These are phyloP conservation scores for Phaonia tiefii DNA, from an alignment of 2,888 invertebrate species.

Conservation along the genomic window DNA sequence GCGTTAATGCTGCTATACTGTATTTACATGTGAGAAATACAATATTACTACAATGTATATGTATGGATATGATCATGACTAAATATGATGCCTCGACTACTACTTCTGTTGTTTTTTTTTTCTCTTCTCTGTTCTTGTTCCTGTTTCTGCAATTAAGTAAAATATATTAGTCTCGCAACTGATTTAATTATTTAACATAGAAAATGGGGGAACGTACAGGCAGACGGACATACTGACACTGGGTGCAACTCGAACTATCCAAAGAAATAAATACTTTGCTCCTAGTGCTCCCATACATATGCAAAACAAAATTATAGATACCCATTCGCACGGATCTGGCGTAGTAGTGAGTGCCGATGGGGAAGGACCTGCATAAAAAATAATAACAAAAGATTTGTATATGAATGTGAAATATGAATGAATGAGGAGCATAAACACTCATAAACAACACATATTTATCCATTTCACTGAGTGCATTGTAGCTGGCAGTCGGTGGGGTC, in stretches of 20 bases:
- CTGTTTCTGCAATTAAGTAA: slow-evolving; percentile 75
- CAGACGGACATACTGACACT: not conserved
- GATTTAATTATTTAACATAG: slow-evolving; percentile 79
- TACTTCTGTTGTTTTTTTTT: slow-evolving; percentile 48
- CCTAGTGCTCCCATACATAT: slow-evolving; percentile 17
- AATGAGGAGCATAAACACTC: slow-evolving; percentile 61
- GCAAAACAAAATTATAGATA: slow-evolving; percentile 30
- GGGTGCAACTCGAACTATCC: slow-evolving; percentile 28
- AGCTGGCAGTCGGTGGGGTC: not conserved
- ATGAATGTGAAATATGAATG: slow-evolving; percentile 63
- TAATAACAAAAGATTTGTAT: slow-evolving; percentile 56
- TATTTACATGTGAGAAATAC: slow-evolving; percentile 35
- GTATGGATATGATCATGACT: slow-evolving; percentile 54
- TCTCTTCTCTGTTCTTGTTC: slow-evolving; percentile 33
- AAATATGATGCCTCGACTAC: slow-evolving; percentile 47
- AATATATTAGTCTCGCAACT: slow-evolving; percentile 78
- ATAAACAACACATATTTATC: slow-evolving; percentile 66
- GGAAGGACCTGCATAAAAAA: slow-evolving; percentile 2
- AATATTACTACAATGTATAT: slow-evolving; percentile 12
- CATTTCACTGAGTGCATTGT: slow-evolving; percentile 21
- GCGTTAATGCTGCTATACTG: slow-evolving; percentile 9
- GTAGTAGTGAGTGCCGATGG: too few species aligned
- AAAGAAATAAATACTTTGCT: slow-evolving; percentile 15
- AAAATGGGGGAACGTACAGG: slow-evolving; percentile 68
- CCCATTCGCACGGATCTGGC: not conserved